Base-by-base conservation (phyloP, 2,888 invertebrate genomes). In the Drosophila pegasa region DNA sequence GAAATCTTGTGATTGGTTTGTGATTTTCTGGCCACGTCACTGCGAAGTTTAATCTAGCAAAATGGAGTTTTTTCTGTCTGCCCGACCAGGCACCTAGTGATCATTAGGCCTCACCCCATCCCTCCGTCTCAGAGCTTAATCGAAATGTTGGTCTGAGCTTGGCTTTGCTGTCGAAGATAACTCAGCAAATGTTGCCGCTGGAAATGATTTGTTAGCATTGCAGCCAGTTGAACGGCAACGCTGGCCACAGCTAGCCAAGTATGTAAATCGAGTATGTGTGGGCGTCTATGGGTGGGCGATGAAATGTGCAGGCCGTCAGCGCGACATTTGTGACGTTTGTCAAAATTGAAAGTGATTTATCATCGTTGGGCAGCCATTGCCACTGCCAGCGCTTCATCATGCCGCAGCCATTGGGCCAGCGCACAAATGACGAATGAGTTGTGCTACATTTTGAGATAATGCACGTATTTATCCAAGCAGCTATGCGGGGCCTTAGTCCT, bases 281-380 rank as follows among this genome's bases (percentile, higher is more conserved):
- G 27, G 25, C 20, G 33, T 48, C 51, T 56, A 37, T 43, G 50
- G 60, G 68, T 59, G 66, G 45, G 59, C 62, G 84, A 64, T 70
- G 81, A 78, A 78, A 80, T 80, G 65, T 65, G 63, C 60, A 48
- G 41, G 59, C 22, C 52, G 48, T 38, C 71, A 66, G 71, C 60
- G 70, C 58, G 80, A 77, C 82, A 82, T 77, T 87, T 87, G 86
- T 72, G 77, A 85, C 83, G 72, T 85, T 82, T 85, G 88, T 86
- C 88, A 82, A 80, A 87, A 87, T 82, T 75, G 86, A 84, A 87
- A 79, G 71, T 84, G 86, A 84, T 84, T 87, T 84, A 84, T 87
- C 86, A 75, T 82, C 78, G 71, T 66, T 65, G 41, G 59, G 62
- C 33, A 29, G 31, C 20, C 29, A 9, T 6, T 57, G n/a, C 29